phyloP scores from a whole-genome alignment of 2,888 invertebrate species.

The Campaea margaritaria region DNA sequence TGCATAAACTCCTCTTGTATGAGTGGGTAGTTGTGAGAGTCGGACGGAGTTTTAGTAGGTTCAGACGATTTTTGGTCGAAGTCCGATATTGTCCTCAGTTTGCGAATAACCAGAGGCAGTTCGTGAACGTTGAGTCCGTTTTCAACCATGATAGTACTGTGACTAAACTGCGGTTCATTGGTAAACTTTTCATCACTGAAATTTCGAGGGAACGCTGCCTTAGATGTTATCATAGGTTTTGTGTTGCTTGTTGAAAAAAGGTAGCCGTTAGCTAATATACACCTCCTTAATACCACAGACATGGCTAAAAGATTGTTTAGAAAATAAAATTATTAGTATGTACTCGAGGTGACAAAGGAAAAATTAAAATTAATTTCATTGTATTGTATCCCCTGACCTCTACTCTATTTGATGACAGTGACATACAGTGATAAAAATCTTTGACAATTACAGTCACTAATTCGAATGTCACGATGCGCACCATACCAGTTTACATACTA shows the following conservation, averaged over 20 bases:
- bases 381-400: too few relatives aligned
- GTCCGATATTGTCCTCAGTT: slow-evolving; percentile 71
- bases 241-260: slow-evolving; percentile 52
- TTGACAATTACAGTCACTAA: too few relatives aligned
- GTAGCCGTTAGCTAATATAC: slow-evolving; percentile 64
- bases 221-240: slow-evolving; percentile 40
- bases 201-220: slow-evolving; percentile 45
- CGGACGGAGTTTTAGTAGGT: slow-evolving; percentile 47
- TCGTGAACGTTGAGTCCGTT: slow-evolving; percentile 89
- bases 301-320: slow-evolving; percentile 45
- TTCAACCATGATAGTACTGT: slow-evolving; percentile 86
- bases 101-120: slow-evolving; percentile 87
- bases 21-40: slow-evolving; percentile 67
- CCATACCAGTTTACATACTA: too few relatives aligned
- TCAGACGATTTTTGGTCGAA: slow-evolving; percentile 56
- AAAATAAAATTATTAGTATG: too few relatives aligned
- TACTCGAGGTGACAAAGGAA: too few relatives aligned
- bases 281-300: slow-evolving; percentile 70
- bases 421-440: too few relatives aligned
- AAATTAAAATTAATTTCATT: too few relatives aligned
- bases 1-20: slow-evolving; percentile 79
- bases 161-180: slow-evolving; percentile 65
- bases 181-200: slow-evolving; percentile 66
- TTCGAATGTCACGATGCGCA: too few relatives aligned
- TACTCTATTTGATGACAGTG: too few relatives aligned